phyloP scores from a whole-genome alignment of 2,888 invertebrate species.

The Chloroclysta siterata region DNA sequence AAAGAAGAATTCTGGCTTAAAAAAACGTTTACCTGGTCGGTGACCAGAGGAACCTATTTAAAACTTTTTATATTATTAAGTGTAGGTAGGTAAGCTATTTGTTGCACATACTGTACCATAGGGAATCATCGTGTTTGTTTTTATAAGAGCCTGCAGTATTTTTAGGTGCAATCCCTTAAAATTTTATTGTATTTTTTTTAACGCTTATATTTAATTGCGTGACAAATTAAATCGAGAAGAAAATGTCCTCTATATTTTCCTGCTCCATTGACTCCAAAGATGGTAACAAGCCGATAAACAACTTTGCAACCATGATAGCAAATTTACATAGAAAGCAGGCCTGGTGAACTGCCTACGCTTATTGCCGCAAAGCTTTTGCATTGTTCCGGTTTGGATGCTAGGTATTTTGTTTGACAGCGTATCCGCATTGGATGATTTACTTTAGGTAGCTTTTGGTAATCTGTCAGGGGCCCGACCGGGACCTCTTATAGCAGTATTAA shows the following conservation, averaged over 20 bases:
- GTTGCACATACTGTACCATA: no score
- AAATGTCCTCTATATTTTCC: conserved; percentile 7
- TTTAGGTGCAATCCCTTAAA: no score
- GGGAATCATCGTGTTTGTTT: no score
- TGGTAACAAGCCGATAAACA: conserved; percentile 17
- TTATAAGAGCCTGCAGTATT: no score
- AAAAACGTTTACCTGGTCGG: no score
- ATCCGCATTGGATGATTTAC: neutral
- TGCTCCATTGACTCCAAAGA: conserved; percentile 18
- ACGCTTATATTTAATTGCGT: neutral
- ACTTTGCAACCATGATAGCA: conserved; percentile 5
- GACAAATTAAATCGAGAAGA: conserved; percentile 1
- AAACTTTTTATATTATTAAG: no score
- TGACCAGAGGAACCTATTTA: no score
- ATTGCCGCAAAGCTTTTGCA: neutral
- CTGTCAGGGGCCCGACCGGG: no score
- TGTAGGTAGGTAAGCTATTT: no score
- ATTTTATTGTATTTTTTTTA: no score
- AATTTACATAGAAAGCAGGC: conserved; percentile 15
- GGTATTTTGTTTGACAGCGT: neutral
- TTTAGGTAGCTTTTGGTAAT: neutral
- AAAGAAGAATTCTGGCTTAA: no score
- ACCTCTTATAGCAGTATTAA: no score
- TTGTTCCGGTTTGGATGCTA: neutral
- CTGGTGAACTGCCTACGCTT: neutral